These are phyloP conservation scores for Stenoptilia bipunctidactyla DNA, from an alignment of 2,888 invertebrate genomes.

Conservation along the genomic window DNA sequence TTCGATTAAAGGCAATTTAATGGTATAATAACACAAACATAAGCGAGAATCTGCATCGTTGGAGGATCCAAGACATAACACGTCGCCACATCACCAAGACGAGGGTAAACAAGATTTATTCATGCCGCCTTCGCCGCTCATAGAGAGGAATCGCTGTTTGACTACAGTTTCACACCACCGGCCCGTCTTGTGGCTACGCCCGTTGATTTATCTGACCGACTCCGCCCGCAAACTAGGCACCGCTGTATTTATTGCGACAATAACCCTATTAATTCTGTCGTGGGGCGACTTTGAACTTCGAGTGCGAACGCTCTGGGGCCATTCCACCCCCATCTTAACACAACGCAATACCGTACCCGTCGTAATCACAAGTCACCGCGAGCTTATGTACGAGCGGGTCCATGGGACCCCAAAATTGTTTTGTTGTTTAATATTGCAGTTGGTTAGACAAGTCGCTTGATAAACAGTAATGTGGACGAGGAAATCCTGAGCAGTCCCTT, in stretches of 20 bases:
- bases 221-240: conserved; percentile 51
- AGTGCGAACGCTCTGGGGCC: conserved; percentile 14
- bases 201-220: conserved; percentile 62
- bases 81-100: background rate
- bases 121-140: background rate
- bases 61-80: background rate
- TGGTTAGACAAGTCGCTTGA: background rate
- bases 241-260: conserved; percentile 66
- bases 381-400: conserved; percentile 1
- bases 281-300: conserved; percentile 47
- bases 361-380: conserved; percentile 4
- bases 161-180: conserved; percentile 17
- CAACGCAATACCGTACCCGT: background rate
- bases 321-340: background rate
- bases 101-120: conserved; percentile 1
- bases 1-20: too few species aligned
- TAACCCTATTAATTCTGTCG: conserved; percentile 64
- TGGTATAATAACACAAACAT: too few species aligned
- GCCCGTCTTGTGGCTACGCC: conserved; percentile 49
- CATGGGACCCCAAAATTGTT: background rate
- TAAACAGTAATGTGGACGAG: background rate
- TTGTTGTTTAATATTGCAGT: conserved; percentile 1
- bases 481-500: background rate
- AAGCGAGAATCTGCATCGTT: too few species aligned
- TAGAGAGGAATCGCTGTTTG: background rate